Evolutionary conservation across 2,888 invertebrate species (phyloP), one percentile per base, ranked within the genome.

Genomic region (Apamea epomidion): DNA sequence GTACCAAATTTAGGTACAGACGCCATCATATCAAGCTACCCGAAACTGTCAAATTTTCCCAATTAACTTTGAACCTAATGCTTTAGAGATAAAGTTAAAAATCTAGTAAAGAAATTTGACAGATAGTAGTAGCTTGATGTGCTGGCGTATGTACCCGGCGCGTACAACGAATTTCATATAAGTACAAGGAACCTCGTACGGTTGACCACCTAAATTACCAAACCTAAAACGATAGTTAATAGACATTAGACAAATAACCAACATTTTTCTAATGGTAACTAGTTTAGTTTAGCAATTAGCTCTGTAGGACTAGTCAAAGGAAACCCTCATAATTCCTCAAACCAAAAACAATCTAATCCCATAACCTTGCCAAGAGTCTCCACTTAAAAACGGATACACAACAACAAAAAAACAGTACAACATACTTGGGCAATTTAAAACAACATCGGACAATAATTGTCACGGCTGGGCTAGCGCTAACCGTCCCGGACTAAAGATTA

Each of bases 401-500:
- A 73, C 51, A 67, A 29, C 71, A 82, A 85, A 81, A 84, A 78
- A 87, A 75, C 32, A 75, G 72, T 37, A 70, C 65, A 76, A 78
- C 76, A 68, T 70, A 78, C 70, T 83, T 73, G 68, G 75, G 73
- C 67, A 85, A 80, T 88, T 85, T 78, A 80, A 88, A 86, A 77
- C 74, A 85, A 84, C 75, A 75, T 75, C 60, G 51, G 72, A 70
- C 75, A 42, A 85, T 87, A 84, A 88, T 87, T 80, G 87, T 81
- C 85, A 78, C 73, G 81, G 80, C 78, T 73, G 81, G 83, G 69
- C 74, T 65, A 74, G 70, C 73, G 71, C 78, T 84, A 81, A 81
- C 84, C 51, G 65, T 78, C 86, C 83, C 76, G 62, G 87, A 80
- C 81, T 83, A 87, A 85, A 88, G 91, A 91, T 91, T 89, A 90